Base-by-base conservation (phyloP, 2,113 vertebrate genomes). In the Lontra canadensis region DNA sequence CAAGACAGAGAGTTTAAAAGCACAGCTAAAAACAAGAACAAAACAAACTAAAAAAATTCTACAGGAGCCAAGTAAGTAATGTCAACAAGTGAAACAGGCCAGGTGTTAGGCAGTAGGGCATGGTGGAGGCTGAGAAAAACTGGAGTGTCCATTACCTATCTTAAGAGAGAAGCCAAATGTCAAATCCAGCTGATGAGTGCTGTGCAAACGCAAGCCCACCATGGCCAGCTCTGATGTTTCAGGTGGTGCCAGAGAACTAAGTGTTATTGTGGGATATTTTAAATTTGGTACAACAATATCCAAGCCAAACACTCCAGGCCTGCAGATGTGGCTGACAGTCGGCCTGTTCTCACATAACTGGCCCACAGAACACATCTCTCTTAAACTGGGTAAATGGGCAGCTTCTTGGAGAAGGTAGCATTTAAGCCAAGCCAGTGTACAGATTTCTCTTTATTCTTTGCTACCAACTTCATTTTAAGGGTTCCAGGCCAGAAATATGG, bases 371-470 rank as follows among this genome's bases (percentile, higher is more conserved):
- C 29, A 81, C 4, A 80, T 44, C 57, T 91, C 49, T 65, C 52
- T 80, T 59, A 69, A 82, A 44, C 9, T 71, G 49, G 59, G 55
- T 87, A 47, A 49, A 55, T 21, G 20, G 47, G 67, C 12, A 65
- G 13, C 21, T 44, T 92, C 44, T 69, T 42, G 34, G 21, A 71
- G 31, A 15, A 94, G 8, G 15, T 31, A 76, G 55, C 39, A 69
- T 79, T 87, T 55, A 59, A 96, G 47, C 10, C 15, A 80, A 94
- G 42, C n/a, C 86, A 92, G 23, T 25, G 21, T 26, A 71, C 0
- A 93, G 26, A 55, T 67, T 96, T 95, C 47, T 15, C 36, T 73
- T 76, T 42, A 92, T 76, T 88, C 23, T 84, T 80, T 84, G 76
- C 69, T 47, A 17, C 23, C 20, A 36, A 73, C 47, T 87, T 95